These are phyloP conservation scores for Pseudomyrmex cubaensis DNA, from an alignment of 1,140 invertebrate genomes.

Conservation along the genomic window DNA sequence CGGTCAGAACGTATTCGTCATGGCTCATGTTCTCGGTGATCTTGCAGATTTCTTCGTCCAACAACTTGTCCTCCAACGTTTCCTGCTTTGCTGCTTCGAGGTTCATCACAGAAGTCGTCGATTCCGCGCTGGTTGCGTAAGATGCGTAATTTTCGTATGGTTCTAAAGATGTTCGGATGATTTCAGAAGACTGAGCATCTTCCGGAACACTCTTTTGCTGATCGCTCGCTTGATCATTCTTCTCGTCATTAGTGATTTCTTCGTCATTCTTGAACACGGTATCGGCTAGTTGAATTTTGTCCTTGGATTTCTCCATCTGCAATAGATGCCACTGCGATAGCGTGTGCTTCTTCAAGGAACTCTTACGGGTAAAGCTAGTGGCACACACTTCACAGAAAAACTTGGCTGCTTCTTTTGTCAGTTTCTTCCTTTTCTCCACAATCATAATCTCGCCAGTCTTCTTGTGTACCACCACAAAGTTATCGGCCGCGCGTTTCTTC, in stretches of 20 bases:
- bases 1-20: conserved; percentile 83
- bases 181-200: not conserved
- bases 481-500: conserved; percentile 78
- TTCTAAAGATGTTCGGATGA: not conserved
- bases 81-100: conserved; percentile 45
- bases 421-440: conserved; percentile 82
- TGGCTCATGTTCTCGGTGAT: conserved; percentile 85
- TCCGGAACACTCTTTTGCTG: not conserved
- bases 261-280: conserved; percentile 2
- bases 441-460: conserved; percentile 83
- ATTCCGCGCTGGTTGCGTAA: not conserved
- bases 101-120: conserved; percentile 34
- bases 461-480: conserved; percentile 81
- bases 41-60: conserved; percentile 84
- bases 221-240: conserved; percentile 29
- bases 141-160: not conserved
- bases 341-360: conserved; percentile 83
- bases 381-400: conserved; percentile 83
- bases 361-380: conserved; percentile 83
- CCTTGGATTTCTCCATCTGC: conserved; percentile 74
- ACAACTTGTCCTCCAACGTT: conserved; percentile 80
- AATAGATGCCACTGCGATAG: conserved; percentile 81
- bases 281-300: conserved; percentile 23
- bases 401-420: conserved; percentile 82
- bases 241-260: conserved; percentile 3